Evolutionary conservation across 2,113 vertebrate genomes (phyloP).

Genomic region (Anarhynchus alexandrinus): DNA sequence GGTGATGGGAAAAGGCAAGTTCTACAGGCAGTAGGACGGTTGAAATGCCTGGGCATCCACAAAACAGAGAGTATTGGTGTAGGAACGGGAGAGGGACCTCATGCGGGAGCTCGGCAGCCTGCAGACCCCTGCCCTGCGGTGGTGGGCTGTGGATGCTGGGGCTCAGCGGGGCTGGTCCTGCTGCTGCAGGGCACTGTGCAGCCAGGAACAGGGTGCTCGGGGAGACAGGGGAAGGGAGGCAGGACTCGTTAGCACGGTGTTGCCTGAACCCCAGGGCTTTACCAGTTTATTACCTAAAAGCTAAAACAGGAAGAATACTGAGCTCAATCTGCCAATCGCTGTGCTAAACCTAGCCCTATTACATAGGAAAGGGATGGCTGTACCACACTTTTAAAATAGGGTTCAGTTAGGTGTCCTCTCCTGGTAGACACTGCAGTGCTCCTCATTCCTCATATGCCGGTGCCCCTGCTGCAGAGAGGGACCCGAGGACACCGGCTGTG

Average conservation of each 20-base stretch:
- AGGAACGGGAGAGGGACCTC: not conserved
- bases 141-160: not conserved
- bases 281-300: not conserved
- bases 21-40: not conserved
- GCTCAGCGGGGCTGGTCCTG: not conserved
- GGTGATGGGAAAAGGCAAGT: not conserved
- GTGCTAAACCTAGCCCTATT: not conserved
- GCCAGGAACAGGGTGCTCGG: not conserved
- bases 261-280: not conserved
- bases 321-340: not conserved
- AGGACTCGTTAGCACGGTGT: rapidly evolving
- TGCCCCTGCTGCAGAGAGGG: too few relatives aligned
- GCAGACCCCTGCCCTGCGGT: rapidly evolving
- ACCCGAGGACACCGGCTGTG: too few relatives aligned
- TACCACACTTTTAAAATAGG: not conserved
- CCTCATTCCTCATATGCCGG: too few relatives aligned
- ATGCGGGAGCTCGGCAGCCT: rapidly evolving
- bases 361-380: not conserved
- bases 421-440: not conserved
- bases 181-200: not conserved
- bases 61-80: not conserved
- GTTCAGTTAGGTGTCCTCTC: not conserved
- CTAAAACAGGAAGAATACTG: not conserved
- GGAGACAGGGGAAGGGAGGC: not conserved
- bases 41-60: rapidly evolving